These are phyloP conservation scores for Pao palembangensis DNA, from an alignment of 2,113 vertebrate species.

Conservation along the genomic window DNA sequence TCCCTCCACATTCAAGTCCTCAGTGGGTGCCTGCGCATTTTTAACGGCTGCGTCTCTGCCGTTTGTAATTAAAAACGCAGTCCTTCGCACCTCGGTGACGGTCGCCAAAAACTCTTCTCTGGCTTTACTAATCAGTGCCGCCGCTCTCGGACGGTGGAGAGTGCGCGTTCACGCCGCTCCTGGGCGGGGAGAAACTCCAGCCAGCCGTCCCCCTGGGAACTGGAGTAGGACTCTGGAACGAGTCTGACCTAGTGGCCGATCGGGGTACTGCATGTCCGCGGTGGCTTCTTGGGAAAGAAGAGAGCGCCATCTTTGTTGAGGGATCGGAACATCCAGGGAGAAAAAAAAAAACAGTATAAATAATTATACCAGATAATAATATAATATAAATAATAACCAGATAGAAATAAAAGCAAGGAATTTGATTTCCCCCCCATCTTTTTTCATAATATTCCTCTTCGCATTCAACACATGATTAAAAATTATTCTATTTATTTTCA, in stretches of 20 bases:
- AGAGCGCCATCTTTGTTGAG: slow-evolving; percentile 4
- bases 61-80: slow-evolving; percentile 24
- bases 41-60: slow-evolving; percentile 17
- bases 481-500: too few species aligned
- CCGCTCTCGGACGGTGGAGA: slow-evolving; percentile 42
- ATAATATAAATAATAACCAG: too few species aligned
- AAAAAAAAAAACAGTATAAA: not conserved
- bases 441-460: too few species aligned
- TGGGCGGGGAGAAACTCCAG: slow-evolving; percentile 33
- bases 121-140: slow-evolving; percentile 70
- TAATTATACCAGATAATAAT: too few species aligned
- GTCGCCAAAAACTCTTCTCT: slow-evolving; percentile 56
- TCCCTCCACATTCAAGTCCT: slow-evolving; percentile 24
- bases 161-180: slow-evolving; percentile 55
- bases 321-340: not conserved
- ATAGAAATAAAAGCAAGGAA: too few species aligned
- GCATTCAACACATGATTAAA: too few species aligned
- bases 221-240: not conserved
- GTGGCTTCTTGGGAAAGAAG: not conserved
- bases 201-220: not conserved
- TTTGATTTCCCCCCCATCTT: too few species aligned
- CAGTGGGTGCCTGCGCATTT: slow-evolving; percentile 6
- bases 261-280: not conserved
- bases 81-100: slow-evolving; percentile 39
- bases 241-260: not conserved